Base-by-base conservation (phyloP, 2,113 vertebrate genomes). In the Pycnonotus jocosus region DNA sequence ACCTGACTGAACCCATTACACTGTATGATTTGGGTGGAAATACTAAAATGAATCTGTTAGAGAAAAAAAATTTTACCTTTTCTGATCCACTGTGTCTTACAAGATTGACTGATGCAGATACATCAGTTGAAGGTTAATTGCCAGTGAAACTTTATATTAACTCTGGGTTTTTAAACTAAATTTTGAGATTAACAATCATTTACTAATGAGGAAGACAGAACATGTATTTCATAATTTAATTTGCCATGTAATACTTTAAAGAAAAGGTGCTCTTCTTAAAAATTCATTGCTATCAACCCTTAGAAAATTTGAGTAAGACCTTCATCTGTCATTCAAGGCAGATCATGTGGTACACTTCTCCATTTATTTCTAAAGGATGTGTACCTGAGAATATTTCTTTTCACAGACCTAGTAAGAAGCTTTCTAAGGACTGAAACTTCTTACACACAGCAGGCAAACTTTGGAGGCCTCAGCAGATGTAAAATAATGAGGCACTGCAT, bases 401-500 rank as follows among this genome's bases (percentile, higher is more conserved):
- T 76, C 45, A 72, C 30, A 74, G 27, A 82, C 28, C 33, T 82
- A n/a, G 24, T 47, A 84, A 86, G 92, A 92, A 25, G 45, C 23
- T 86, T 92, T 83, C 81, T 22, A 64, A 69, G 40, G 60, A 40
- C 28, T 88, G 30, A 30, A 72, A 80, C 53, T 71, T 77, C 79
- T 82, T 93, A 86, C 40, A 65, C 70, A 77, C 13, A 60, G 37
- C 66, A 73, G 93, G 88, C 40, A 92, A 93, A 93, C 11, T 6
- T 40, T 56, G 35, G 61, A 84, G 74, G 25, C 23, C 65, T 97
- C 56, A 84, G 81, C 14, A 86, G 38, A 81, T 80, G 61, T 33
- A 81, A 73, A 93, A 95, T 95, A 97, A 95, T 93, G 81, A 96
- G 53, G 60, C n/a, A 79, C 21, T 54, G 21, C 48, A 86, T 60